These are phyloP conservation scores for Trichogramma dendrolimi DNA, from an alignment of 2,888 invertebrate species.

Conservation along the genomic window DNA sequence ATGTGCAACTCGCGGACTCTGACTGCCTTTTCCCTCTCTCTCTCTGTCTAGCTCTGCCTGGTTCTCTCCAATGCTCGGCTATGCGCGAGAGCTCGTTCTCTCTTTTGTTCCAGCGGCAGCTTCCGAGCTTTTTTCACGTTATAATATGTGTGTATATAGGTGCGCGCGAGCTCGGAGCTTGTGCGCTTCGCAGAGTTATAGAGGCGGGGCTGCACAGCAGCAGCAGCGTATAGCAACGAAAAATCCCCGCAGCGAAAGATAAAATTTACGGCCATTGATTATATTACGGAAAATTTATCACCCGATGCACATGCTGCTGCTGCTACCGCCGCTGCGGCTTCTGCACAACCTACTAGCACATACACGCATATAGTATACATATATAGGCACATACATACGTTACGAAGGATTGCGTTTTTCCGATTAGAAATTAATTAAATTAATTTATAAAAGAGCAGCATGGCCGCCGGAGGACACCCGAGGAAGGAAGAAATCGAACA, in stretches of 20 bases:
- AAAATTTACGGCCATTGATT: slow-evolving; percentile 6
- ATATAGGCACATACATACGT: no score
- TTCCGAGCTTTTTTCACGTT: not conserved
- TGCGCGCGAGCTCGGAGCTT: not conserved
- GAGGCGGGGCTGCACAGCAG: no score
- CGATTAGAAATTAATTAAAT: slow-evolving; percentile 17
- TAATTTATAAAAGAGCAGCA: slow-evolving; percentile 11
- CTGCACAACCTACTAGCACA: no score
- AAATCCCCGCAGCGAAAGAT: not conserved
- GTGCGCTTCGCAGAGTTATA: not conserved
- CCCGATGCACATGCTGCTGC: not conserved
- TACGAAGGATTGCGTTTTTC: not conserved
- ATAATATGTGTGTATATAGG: not conserved
- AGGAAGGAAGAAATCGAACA: no score
- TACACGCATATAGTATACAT: no score
- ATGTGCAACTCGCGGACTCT: not conserved
- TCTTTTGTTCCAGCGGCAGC: not conserved
- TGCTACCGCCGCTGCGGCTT: no score
- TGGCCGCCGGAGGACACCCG: no score
- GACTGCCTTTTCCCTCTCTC: not conserved
- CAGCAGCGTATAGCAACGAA: no score
- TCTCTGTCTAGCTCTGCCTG: not conserved
- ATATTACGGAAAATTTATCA: slow-evolving; percentile 11
- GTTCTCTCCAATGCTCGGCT: no score
- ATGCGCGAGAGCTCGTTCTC: not conserved